These are phyloP conservation scores for Drosophila histrio DNA, from an alignment of 2,888 invertebrate species.

Conservation along the genomic window DNA sequence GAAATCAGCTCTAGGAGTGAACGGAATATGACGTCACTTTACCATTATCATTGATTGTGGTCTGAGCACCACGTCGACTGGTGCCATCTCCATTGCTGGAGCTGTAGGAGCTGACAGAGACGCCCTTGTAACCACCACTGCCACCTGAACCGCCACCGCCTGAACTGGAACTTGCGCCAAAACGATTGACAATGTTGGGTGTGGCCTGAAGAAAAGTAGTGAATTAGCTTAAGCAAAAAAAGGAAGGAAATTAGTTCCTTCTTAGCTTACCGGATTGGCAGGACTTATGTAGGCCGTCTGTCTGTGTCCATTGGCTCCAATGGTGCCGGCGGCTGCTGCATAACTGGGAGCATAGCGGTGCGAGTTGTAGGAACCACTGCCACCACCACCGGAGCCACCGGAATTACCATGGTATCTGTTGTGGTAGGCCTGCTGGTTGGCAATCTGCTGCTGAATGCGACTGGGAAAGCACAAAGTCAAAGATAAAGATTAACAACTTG, in stretches of 20 bases:
- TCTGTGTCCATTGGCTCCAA: constrained; percentile 85
- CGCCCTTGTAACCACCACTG: constrained; percentile 84
- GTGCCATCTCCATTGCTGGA: constrained; percentile 87
- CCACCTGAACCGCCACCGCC: constrained; percentile 69
- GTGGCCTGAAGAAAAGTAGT: constrained; percentile 48
- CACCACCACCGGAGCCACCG: constrained; percentile 25
- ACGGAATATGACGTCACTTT: constrained; percentile 87
- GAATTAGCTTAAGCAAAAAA: too few relatives aligned
- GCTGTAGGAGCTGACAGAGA: constrained; percentile 88
- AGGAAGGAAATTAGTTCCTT: fast-evolving
- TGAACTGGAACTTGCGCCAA: constrained; percentile 36
- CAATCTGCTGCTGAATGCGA: constrained; percentile 80
- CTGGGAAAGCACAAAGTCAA: constrained; percentile 33
- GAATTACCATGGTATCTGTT: constrained; percentile 46
- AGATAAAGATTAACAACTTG: not conserved
- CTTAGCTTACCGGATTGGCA: constrained; percentile 85
- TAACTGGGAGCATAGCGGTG: constrained; percentile 81
- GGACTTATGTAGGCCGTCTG: constrained; percentile 87
- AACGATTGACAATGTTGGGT: constrained; percentile 80
- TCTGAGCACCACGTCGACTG: constrained; percentile 86
- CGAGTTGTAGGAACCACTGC: constrained; percentile 46
- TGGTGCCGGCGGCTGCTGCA: constrained; percentile 86
- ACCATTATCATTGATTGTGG: constrained; percentile 90
- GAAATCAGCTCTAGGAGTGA: constrained; percentile 71
- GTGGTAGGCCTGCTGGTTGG: constrained; percentile 76